phyloP scores from a whole-genome alignment of 1,140 invertebrate species.

The Calliopsis andreniformis region DNA sequence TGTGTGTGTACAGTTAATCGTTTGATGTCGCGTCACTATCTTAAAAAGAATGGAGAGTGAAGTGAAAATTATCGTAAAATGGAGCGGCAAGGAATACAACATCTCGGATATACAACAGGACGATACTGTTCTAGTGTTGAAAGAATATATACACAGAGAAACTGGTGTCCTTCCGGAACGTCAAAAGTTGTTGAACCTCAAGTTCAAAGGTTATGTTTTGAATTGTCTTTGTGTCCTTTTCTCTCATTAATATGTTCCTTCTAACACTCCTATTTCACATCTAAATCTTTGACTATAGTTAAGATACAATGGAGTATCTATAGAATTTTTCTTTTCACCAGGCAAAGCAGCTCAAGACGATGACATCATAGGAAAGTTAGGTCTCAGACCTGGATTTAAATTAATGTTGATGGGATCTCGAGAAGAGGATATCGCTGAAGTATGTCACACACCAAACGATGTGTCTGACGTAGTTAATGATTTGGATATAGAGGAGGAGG shows the following conservation, averaged over 20 bases:
- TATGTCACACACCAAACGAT: constrained; percentile 88
- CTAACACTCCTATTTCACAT: no score
- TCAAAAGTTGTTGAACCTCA: constrained; percentile 96
- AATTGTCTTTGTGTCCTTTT: constrained; percentile 20
- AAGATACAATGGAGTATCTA: constrained; percentile 29
- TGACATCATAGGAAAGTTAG: constrained; percentile 86
- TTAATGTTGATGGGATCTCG: constrained; percentile 98
- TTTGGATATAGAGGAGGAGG: constrained; percentile 93
- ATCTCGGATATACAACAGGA: constrained; percentile 86
- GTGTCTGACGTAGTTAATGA: constrained; percentile 94
- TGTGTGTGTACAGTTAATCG: neutral
- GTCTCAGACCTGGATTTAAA: constrained; percentile 93
- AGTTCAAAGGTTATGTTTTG: constrained; percentile 89
- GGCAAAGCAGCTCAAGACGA: constrained; percentile 92
- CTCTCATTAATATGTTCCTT: neutral
- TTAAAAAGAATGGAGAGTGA: constrained; percentile 75
- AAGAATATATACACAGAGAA: constrained; percentile 89
- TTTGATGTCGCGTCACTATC: constrained; percentile 34
- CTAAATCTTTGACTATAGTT: no score
- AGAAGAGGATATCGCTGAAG: constrained; percentile 94
- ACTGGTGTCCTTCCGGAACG: constrained; percentile 94
- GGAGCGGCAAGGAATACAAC: constrained; percentile 93
- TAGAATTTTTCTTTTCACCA: constrained; percentile 75
- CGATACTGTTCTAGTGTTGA: constrained; percentile 90
- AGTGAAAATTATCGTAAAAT: constrained; percentile 90